Conservation (phyloP, 2,113 vertebrate species). For the Plecotus auritus region DNA sequence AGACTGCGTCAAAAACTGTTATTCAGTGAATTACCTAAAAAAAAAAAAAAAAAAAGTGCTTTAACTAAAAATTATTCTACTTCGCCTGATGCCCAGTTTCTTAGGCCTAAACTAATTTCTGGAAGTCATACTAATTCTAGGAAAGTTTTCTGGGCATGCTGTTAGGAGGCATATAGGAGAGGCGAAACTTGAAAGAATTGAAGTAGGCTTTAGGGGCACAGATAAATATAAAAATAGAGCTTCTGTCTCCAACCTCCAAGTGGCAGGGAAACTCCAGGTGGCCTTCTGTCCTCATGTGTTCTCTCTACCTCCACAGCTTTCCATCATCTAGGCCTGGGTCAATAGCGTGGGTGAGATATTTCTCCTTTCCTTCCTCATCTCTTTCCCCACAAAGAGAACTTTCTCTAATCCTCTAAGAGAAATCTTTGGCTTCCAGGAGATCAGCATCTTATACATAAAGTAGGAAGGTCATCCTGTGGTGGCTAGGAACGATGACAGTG, state of each 20-base stretch:
- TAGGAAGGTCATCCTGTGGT: neutral
- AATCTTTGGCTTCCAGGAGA: neutral
- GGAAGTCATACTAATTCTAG: neutral
- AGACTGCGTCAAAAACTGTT: neutral
- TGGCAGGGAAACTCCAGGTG: neutral
- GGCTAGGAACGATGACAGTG: neutral
- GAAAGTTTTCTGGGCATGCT: neutral
- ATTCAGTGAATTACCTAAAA: neutral
- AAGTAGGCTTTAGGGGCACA: neutral
- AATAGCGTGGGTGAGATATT: neutral
- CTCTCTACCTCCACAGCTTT: neutral
- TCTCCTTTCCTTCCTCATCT: neutral
- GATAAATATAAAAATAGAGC: neutral
- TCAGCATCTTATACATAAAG: neutral
- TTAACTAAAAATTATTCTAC: neutral
- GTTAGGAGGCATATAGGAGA: neutral
- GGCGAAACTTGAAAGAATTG: neutral
- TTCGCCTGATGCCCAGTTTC: neutral
- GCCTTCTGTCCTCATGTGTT: neutral
- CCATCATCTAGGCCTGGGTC: neutral
- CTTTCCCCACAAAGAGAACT: neutral
- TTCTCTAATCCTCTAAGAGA: neutral
- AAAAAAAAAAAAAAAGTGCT: no score
- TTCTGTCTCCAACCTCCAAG: neutral
- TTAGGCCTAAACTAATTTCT: neutral